Base-by-base conservation (phyloP, 1,140 invertebrate species). In the Habropoda laboriosa region DNA sequence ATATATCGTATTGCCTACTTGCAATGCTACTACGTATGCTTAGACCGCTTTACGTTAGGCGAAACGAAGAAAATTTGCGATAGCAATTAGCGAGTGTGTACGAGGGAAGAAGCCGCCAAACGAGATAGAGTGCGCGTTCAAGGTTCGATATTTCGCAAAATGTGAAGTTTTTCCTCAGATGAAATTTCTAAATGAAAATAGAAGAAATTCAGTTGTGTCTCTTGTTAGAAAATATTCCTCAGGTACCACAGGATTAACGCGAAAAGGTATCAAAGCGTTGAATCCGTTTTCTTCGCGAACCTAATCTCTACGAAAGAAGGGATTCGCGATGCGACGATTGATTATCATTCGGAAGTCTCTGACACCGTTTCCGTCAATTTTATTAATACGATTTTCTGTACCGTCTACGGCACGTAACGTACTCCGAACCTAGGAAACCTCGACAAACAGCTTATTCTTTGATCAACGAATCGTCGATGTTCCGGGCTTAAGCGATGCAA, bases 1-100 rank as follows among this genome's bases (percentile, higher is more conserved):
- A 38, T 79, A 79, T 53, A 32, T 80, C 53, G 45, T 79, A 81
- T 76, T 80, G 51, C 78, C 72, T 74, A 80, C 40, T 58, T 51
- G 66, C 38, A 71, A 79, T 78, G 51, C 40, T 55, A 64, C 60
- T 42, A 71, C 61, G 58, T 24, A 66, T 53, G 71, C 16, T 80
- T 80, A 67, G 76, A 80, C 79, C 70, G 74, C 70, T 63, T 72
- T 30, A 45, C 66, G 32, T 75, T 79, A 82, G 64, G 64, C 63
- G 40, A 75, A 75, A 32, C 4, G 24, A 85, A 74, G 35, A 53
- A 80, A 49, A 42, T 45, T 64, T 53, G 12, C 21, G 47, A 63
- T 32, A 45, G 47, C 45, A 27, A 40, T n/a, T 64, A 42, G 38
- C 53, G 18, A 38, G 21, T 58, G 21, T 58, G 24, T 61, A 76